These are phyloP conservation scores for Ceratina japonica DNA, from an alignment of 1,140 invertebrate species.

Conservation along the genomic window DNA sequence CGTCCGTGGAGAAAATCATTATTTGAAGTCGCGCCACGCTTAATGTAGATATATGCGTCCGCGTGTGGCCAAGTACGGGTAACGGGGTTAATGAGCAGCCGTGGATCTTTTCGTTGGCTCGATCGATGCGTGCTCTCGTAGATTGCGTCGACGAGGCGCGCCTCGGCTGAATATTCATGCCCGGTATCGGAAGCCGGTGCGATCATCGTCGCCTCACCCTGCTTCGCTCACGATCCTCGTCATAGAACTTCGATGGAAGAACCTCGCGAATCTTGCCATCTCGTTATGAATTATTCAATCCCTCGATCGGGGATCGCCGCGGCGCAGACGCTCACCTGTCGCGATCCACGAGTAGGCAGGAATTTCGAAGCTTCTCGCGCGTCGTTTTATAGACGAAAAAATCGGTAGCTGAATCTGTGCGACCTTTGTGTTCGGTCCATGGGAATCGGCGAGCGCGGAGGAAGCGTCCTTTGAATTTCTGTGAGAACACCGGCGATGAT, in stretches of 20 bases:
- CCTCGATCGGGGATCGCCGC: background rate
- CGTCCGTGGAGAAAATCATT: no score
- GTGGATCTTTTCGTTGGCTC: constrained; percentile 44
- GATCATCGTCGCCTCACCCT: constrained; percentile 4
- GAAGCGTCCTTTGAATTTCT: background rate
- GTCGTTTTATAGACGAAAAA: no score
- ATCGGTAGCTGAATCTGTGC: no score
- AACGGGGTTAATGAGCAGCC: constrained; percentile 59
- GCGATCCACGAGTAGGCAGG: background rate
- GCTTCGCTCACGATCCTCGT: background rate
- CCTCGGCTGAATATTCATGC: constrained; percentile 54
- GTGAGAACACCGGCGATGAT: background rate
- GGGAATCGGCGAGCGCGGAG: background rate
- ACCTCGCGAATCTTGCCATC: background rate
- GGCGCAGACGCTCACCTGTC: background rate
- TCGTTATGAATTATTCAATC: constrained; percentile 43
- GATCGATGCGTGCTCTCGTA: constrained; percentile 34
- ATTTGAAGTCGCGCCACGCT: background rate
- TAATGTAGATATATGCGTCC: constrained; percentile 58
- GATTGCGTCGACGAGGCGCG: constrained; percentile 35
- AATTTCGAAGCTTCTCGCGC: background rate
- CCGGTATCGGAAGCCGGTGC: background rate
- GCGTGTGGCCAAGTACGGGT: constrained; percentile 56
- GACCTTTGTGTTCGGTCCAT: background rate
- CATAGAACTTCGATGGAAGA: background rate